Conservation (phyloP, 2,113 vertebrate species). For the Chaetops frenatus region DNA sequence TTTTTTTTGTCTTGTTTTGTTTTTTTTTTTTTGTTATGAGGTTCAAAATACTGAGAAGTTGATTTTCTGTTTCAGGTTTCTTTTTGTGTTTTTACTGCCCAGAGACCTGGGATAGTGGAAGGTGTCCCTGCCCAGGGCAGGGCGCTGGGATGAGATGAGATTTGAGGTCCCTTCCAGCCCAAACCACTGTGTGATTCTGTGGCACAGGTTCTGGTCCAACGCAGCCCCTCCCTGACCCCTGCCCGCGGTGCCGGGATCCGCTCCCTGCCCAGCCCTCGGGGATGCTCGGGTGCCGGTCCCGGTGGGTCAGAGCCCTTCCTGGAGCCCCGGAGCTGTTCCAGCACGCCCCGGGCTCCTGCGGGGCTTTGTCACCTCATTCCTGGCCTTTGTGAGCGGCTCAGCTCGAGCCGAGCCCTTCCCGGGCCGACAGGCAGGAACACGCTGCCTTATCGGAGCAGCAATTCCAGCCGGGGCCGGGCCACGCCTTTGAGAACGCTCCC, state of each 20-base stretch:
- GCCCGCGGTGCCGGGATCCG: background rate
- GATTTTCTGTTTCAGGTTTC: background rate
- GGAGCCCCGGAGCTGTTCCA: background rate
- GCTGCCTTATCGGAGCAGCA: conserved; percentile 45
- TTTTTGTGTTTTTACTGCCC: background rate
- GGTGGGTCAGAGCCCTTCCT: background rate
- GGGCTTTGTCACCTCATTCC: conserved; percentile 35
- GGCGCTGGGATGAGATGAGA: background rate
- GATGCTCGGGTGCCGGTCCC: background rate
- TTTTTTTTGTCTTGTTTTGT: background rate
- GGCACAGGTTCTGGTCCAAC: rapidly evolving
- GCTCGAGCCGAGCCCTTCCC: conserved; percentile 55
- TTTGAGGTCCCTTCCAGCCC: background rate
- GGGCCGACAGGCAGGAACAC: conserved; percentile 58
- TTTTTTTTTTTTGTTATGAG: background rate
- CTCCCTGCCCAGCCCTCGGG: background rate
- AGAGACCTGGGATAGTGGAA: rapidly evolving
- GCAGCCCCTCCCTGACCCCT: background rate
- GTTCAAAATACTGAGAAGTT: background rate
- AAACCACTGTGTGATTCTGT: rapidly evolving
- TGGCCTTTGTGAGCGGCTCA: conserved; percentile 40
- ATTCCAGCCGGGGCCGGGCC: conserved; percentile 26
- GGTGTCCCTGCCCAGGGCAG: background rate
- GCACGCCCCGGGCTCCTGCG: conserved; percentile 4
- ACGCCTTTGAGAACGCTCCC: conserved; percentile 60